These are phyloP conservation scores for Spheniscus humboldti DNA, from an alignment of 2,797 vertebrate species.

Conservation along the genomic window DNA sequence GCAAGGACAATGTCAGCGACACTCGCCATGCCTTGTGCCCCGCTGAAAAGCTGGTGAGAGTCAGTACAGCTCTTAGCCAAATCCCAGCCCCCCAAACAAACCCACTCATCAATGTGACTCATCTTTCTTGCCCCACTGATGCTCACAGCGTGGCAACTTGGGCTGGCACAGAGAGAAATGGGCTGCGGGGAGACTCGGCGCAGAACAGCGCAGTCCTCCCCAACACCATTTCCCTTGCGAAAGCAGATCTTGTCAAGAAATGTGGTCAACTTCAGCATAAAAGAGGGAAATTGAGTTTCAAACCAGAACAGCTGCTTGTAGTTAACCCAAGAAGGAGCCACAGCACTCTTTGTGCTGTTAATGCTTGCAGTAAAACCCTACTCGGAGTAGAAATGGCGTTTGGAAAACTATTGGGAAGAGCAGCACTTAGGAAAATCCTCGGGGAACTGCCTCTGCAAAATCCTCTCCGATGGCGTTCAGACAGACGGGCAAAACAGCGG, in stretches of 20 bases:
- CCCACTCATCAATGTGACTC: neutral
- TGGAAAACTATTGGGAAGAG: constrained; percentile 25
- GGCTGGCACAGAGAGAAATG: accelerated
- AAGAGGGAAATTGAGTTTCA: neutral
- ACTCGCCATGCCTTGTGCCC: neutral
- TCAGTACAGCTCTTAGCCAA: neutral
- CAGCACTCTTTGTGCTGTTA: neutral
- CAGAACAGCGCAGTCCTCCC: accelerated
- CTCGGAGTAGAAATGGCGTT: neutral
- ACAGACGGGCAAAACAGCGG: neutral
- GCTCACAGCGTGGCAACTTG: neutral
- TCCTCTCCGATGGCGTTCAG: neutral
- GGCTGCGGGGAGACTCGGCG: neutral
- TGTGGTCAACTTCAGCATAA: neutral
- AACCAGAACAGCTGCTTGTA: neutral
- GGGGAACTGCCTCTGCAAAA: constrained; percentile 9
- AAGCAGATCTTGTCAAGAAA: neutral
- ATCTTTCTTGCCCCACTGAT: neutral
- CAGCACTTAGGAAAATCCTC: constrained; percentile 24
- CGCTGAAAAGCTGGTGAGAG: neutral
- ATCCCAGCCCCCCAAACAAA: neutral
- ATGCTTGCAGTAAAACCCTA: neutral
- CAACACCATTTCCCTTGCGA: neutral
- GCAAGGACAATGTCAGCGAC: neutral
- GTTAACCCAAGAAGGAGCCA: constrained; percentile 10